Conservation (phyloP, 2,113 vertebrate species). For the Aythya baeri region DNA sequence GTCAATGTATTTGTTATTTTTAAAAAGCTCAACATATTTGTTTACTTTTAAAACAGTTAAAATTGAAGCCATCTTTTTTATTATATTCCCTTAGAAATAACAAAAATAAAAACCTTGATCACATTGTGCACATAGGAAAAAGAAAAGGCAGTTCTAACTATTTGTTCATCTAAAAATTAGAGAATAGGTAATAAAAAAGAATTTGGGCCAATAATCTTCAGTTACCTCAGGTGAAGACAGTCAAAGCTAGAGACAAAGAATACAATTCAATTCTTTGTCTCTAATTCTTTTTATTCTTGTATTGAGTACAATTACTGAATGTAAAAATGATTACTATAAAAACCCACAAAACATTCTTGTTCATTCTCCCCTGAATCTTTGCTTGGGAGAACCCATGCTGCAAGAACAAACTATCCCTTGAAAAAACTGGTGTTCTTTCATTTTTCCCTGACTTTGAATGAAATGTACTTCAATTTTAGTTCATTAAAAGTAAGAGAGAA, state of each 20-base stretch:
- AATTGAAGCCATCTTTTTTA: slow-evolving; percentile 57
- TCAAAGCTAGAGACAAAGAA: slow-evolving; percentile 43
- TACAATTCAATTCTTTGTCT: neutral
- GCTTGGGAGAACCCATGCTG: neutral
- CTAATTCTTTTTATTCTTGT: too few relatives aligned
- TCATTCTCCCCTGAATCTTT: neutral
- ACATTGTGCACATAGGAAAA: slow-evolving; percentile 30
- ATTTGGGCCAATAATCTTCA: slow-evolving; percentile 67
- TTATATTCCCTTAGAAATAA: slow-evolving; percentile 65
- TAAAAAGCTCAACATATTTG: slow-evolving; percentile 58
- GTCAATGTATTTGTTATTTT: slow-evolving; percentile 59
- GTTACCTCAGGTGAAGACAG: slow-evolving; percentile 63
- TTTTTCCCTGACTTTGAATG: neutral
- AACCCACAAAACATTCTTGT: neutral
- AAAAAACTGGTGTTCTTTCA: neutral
- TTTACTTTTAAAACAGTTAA: slow-evolving; percentile 71
- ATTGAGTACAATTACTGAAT: neutral
- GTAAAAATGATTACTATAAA: neutral
- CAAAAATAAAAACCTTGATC: slow-evolving; percentile 55
- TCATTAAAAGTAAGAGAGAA: neutral
- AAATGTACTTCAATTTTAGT: neutral
- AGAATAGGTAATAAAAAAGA: slow-evolving; percentile 62
- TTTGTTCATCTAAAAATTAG: slow-evolving; percentile 54
- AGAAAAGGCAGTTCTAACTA: slow-evolving; percentile 27
- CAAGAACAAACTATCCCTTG: neutral